A percentile compares a stretch with the other conserved stretches of the same genome.
Evolutionary conservation across 2,113 vertebrate genomes (phyloP).

Genomic region (Reinhardtius hippoglossoides): DNA sequence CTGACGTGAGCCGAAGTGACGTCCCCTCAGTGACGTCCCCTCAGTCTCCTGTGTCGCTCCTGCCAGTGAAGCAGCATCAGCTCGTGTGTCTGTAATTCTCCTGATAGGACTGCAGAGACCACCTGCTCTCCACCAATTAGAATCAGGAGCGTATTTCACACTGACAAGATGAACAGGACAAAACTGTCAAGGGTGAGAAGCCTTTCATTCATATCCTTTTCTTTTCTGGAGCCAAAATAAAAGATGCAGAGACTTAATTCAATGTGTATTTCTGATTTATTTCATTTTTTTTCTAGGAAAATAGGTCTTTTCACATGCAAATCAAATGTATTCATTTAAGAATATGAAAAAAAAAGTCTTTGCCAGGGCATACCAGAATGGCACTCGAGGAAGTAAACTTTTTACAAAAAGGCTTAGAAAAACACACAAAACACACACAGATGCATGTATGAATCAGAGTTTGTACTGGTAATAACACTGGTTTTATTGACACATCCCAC

Average conservation of each 20-base stretch:
- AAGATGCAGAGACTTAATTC: constrained; percentile 23
- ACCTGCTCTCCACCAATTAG: constrained; percentile 36
- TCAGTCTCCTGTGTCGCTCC: constrained; percentile 30
- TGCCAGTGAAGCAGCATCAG: constrained; percentile 51
- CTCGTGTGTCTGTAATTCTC: constrained; percentile 37
- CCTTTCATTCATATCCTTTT: not conserved
- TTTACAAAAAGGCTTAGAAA: constrained; percentile 74
- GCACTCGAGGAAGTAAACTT: constrained; percentile 67
- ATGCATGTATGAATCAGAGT: constrained; percentile 44
- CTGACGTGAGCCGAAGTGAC: constrained; percentile 55
- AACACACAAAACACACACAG: constrained; percentile 56
- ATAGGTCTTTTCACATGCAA: constrained; percentile 80
- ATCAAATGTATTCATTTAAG: constrained; percentile 53
- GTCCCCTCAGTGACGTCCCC: constrained; percentile 34
- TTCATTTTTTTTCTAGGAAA: constrained; percentile 75
- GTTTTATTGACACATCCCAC: constrained; percentile 41
- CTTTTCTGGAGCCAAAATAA: not conserved
- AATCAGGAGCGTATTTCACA: constrained; percentile 28
- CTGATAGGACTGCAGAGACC: constrained; percentile 42
- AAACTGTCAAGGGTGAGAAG: not conserved
- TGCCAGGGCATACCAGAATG: constrained; percentile 61
- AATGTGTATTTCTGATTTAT: constrained; percentile 56
- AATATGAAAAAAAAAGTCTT: constrained; percentile 61
- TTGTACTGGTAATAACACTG: constrained; percentile 40
- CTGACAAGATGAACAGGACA: constrained; percentile 23